Evolutionary conservation across 2,888 invertebrate genomes (phyloP).

Genomic region (Acronicta psi): DNA sequence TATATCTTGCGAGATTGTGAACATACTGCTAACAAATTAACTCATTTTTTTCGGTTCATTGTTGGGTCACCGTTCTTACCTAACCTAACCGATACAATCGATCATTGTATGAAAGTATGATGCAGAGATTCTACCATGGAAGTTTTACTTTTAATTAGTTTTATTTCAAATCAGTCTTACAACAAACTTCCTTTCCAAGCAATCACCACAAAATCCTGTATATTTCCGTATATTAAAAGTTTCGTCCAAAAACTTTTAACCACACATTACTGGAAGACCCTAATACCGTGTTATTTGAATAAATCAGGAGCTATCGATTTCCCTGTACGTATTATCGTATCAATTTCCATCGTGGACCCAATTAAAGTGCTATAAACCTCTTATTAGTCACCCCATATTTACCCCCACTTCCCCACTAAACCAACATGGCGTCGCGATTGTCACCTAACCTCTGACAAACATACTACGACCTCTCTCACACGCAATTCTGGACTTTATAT

Average conservation of each 20-base stretch:
- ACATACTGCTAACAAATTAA: no score
- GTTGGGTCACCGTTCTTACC: no score
- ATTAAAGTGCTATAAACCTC: constrained; percentile 85
- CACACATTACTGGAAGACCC: constrained; percentile 15
- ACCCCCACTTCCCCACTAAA: constrained; percentile 77
- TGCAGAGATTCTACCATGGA: no score
- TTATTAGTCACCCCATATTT: constrained; percentile 82
- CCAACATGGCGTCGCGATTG: constrained; percentile 87
- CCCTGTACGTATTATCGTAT: constrained; percentile 64
- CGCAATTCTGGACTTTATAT: constrained; percentile 36
- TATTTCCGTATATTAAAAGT: not conserved
- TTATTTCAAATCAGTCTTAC: no score
- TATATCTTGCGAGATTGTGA: no score
- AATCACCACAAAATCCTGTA: no score
- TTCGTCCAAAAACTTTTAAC: constrained; percentile 2
- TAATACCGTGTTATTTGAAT: constrained; percentile 61
- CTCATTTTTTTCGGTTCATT: no score
- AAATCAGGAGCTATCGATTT: constrained; percentile 69
- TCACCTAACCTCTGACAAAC: constrained; percentile 80
- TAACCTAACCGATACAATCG: no score
- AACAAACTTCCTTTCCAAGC: not conserved
- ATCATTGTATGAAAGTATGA: no score
- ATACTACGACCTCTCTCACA: constrained; percentile 37
- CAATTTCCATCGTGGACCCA: constrained; percentile 81
- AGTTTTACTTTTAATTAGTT: no score